Evolutionary conservation across 2,113 vertebrate species (phyloP).

Genomic region (Spea bombifrons): DNA sequence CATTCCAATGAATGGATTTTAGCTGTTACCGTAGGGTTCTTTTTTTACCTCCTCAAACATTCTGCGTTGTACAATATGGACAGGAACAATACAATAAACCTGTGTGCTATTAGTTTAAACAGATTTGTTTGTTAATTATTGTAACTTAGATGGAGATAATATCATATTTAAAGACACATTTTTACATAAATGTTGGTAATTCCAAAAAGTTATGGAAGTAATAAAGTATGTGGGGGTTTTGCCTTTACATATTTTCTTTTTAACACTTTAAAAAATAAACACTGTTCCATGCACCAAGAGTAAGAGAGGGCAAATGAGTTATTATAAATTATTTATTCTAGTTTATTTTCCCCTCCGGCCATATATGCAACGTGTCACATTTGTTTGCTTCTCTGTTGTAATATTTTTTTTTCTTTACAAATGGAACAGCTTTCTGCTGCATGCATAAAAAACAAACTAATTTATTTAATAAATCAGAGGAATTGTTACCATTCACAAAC

Average conservation of each 20-base stretch:
- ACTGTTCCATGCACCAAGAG: conserved; percentile 1
- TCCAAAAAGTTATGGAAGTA: too few relatives aligned
- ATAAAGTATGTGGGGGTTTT: not conserved
- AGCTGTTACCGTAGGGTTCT: too few relatives aligned
- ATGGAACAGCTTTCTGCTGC: not conserved
- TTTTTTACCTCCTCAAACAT: too few relatives aligned
- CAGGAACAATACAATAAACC: too few relatives aligned
- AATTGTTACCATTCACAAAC: too few relatives aligned
- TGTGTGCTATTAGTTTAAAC: too few relatives aligned
- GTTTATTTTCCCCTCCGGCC: conserved; percentile 27
- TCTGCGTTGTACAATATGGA: too few relatives aligned
- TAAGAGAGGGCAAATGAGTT: conserved; percentile 30
- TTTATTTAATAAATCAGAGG: not conserved
- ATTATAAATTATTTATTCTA: conserved; percentile 34
- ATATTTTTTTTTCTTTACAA: not conserved
- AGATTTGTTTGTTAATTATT: too few relatives aligned
- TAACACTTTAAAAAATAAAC: conserved; percentile 37
- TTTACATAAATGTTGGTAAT: too few relatives aligned
- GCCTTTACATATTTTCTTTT: conserved; percentile 27
- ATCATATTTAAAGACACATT: too few relatives aligned
- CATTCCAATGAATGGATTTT: too few relatives aligned
- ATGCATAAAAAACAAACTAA: conserved; percentile 6
- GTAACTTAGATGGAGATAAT: too few relatives aligned
- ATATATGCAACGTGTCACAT: conserved; percentile 22
- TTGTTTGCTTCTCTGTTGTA: conserved; percentile 13